A percentile compares a stretch with the other conserved stretches of the same genome.
Evolutionary conservation across 2,113 vertebrate genomes (phyloP).

Genomic region (Mormyrus lacerda): DNA sequence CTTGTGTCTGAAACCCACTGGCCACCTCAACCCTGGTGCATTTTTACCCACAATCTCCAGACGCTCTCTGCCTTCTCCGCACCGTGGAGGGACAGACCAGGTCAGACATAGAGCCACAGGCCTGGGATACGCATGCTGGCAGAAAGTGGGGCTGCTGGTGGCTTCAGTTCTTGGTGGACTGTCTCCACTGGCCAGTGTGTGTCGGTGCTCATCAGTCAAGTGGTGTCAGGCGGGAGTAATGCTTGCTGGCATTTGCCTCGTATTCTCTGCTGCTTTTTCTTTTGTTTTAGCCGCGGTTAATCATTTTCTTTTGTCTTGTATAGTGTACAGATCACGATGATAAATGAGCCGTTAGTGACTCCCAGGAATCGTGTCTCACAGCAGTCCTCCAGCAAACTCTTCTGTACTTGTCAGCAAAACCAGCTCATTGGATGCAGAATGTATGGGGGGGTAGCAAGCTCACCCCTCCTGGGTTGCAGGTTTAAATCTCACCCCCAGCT

Average conservation of each 20-base stretch:
- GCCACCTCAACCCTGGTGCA: background rate
- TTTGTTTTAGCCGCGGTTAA: background rate
- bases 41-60: background rate
- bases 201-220: background rate
- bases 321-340: background rate
- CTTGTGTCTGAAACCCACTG: background rate
- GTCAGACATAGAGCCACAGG: background rate
- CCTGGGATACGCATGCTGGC: background rate
- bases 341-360: background rate
- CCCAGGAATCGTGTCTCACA: background rate
- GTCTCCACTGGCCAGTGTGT: background rate
- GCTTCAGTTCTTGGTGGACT: background rate
- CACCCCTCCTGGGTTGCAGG: background rate
- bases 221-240: background rate
- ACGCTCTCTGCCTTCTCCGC: background rate
- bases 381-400: background rate
- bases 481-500: background rate
- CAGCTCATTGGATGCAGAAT: background rate
- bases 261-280: background rate
- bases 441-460: background rate
- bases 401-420: background rate
- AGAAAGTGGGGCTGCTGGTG: background rate
- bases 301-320: background rate
- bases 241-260: background rate
- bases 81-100: too few relatives aligned